Evolutionary conservation across 2,888 invertebrate species (phyloP), one percentile per base, ranked within the genome.

Genomic region (Cacoxenus indagator): DNA sequence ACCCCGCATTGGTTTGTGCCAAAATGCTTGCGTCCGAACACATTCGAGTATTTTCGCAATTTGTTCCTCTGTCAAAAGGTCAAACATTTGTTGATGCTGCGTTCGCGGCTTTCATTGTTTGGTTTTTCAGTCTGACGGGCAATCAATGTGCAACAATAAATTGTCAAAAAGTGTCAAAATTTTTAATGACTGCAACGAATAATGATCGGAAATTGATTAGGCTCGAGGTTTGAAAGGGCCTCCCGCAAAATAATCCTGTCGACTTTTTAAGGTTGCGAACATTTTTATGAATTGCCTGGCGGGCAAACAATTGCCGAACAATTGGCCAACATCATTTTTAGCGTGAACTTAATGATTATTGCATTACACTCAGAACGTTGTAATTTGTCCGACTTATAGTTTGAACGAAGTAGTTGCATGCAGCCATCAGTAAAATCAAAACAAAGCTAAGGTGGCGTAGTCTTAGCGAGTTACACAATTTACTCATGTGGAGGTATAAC

Each of bases 151-250:
- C 71, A 75, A 81, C 82, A 83, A 80, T 80, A 80, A 80, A 80
- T 80, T 80, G 80, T 71, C 73, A 79, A 81, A 80, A 81, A 70
- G 75, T 80, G 79, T 81, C 79, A 78, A 80, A 80, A 80, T 73
- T 81, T 83, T 81, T 83, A 80, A 80, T 83, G 79, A 81, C 70
- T 83, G 83, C 75, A 80, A 82, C 79, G 81, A 72, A 70, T 81
- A 78, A 82, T 80, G 81, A 71, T 75, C 67, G 69, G 71, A 72
- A 81, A 80, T 80, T 83, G 78, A 83, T 81, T 80, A 37, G 69
- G 70, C 68, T 73, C 68, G 43, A 67, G 70, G 62, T 67, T 43
- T 66, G 62, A 51, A 19, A 27, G 57, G 64, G 19, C 61, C 70
- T 64, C 31, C 31, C 11, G 31, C 29, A 57, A 31, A 48, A 2